These are phyloP conservation scores for Spondyliosoma cantharus DNA, from an alignment of 2,797 vertebrate species.

Conservation along the genomic window DNA sequence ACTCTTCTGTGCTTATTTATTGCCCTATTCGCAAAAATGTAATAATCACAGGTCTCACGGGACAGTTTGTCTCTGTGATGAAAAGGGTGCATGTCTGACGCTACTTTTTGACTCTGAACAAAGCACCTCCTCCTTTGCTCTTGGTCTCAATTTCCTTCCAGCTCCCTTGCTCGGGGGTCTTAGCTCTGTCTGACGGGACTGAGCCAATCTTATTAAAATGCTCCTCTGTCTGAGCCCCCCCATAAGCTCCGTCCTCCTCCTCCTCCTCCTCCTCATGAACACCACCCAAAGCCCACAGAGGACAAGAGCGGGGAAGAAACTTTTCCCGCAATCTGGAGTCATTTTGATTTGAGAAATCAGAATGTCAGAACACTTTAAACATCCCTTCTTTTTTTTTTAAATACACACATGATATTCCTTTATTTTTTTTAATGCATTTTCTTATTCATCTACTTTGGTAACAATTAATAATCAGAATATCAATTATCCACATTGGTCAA, in stretches of 20 bases:
- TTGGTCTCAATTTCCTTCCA: slow-evolving; percentile 31
- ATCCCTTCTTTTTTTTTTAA: neutral
- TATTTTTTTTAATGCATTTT: neutral
- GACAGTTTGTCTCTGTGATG: too few relatives aligned
- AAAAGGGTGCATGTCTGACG: neutral
- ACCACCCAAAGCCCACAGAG: neutral
- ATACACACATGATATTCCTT: neutral
- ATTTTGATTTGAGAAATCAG: neutral
- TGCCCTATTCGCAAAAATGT: neutral
- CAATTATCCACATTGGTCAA: neutral
- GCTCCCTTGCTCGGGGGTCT: slow-evolving; percentile 24
- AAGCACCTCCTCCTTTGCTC: neutral
- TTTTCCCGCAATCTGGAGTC: neutral
- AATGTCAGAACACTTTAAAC: neutral
- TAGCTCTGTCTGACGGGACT: slow-evolving; percentile 46
- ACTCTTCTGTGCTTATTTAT: neutral
- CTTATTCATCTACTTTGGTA: neutral
- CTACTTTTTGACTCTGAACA: neutral
- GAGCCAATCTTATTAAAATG: slow-evolving; percentile 59
- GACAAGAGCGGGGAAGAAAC: neutral
- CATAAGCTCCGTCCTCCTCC: slow-evolving; percentile 26
- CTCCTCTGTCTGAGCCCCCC: slow-evolving; percentile 50
- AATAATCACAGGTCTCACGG: neutral
- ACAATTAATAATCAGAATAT: neutral
- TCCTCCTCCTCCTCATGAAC: neutral